Evolutionary conservation across 2,888 invertebrate genomes (phyloP), one percentile per base, ranked within the genome.

Genomic region (Hylaea fasciaria): DNA sequence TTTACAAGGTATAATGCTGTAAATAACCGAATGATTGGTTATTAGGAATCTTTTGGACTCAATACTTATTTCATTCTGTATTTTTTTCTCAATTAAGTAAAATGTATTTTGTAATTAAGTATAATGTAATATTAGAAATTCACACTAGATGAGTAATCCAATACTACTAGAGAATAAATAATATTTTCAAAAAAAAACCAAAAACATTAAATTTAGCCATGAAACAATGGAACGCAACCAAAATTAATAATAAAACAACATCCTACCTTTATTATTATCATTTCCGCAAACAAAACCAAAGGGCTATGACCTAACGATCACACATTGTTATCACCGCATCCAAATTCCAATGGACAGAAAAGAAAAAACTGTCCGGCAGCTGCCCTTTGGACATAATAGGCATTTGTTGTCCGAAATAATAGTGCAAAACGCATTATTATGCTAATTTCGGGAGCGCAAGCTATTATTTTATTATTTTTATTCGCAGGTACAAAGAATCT

Each of bases 391-490:
- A 71, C 76, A 81, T 78, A 81, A 84, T 77, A 81, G 81, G 77
- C 80, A 77, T 83, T 82, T 83, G 84, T 87, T 85, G 83, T 84
- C 86, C 80, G 78, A 89, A 90, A 89, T 88, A 89, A 89, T 89
- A 88, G 85, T 83, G 72, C 68, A 71, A 71, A 7, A 81, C 74
- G 82, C 81, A 91, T 91, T 92, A 91, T 92, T 91, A 92, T 92
- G 92, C 83, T 80, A 92, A 92, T 91, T 75, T 70, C 69, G 47
- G 65, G 73, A 72, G 78, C 79, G 74, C 79, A 81, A 73, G 80
- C 85, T 82, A 87, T 91, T 90, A 89, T 91, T 87, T 77, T 53
- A 53, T 58, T 52, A 39, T 59, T 60, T 47, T 60, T 51, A 45
- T 51, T 85, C 85, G 81, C 91, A 91, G 91, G 91, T 90, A 88